Evolutionary conservation across 2,888 invertebrate genomes (phyloP), one percentile per base, ranked within the genome.

Genomic region (Malacosoma neustria): DNA sequence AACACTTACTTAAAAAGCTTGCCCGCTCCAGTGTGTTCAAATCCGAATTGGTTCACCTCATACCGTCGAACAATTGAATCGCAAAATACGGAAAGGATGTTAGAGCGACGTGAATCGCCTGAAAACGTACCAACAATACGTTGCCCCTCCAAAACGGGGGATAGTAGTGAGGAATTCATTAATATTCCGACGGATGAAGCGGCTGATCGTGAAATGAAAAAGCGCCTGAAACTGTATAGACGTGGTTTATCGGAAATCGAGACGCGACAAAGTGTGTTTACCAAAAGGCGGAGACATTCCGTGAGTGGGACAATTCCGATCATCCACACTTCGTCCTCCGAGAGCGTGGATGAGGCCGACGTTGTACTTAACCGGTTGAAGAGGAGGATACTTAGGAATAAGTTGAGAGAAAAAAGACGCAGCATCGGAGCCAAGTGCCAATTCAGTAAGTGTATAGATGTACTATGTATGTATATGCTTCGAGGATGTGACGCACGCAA

Each of bases 1-100:
- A 80, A 82, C 56, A 87, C 86, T 59, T 86, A 87, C 59, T 69
- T 87, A 61, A 86, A 77, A 69, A 87, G 86, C 69, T 71, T 87
- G 69, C 80, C 72, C 46, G 60, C 65, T 35, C 71, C 77, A 46
- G 67, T 72, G 51, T 65, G 61, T 53, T 66, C 72, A 62, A 79
- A 76, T 71, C 76, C 77, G 48, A 72, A 79, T 68, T 82, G 80
- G 80, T 66, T 77, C 61, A 57, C 67, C 52, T 57, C 69, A 66
- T 64, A 64, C 49, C 62, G 60, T 40, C 66, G 60, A 65, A 69
- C 69, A 61, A 66, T 61, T 49, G 67, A 61, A 49, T 51, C 54
- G 39, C 59, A 59, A 54, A 64, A 61, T 65, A 55, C 58, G 34
- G 51, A 45, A 41, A 44, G 57, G 44, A 47, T 49, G 39, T 42